Conservation (phyloP, 2,888 invertebrate genomes). For the Apamea crenata region DNA sequence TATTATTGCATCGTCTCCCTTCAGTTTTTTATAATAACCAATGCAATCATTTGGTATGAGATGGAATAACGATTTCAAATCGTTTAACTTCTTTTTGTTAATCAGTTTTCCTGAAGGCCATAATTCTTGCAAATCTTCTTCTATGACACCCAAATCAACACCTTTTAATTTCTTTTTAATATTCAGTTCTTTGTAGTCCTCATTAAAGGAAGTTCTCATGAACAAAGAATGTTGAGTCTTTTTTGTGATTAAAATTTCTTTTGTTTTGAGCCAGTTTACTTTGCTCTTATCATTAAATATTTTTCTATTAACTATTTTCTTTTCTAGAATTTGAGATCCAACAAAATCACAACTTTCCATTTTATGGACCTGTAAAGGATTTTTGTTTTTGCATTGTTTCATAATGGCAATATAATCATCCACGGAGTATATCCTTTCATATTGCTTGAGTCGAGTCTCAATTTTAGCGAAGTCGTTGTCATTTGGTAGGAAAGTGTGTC, state of each 20-base stretch:
- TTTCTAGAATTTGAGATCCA: slow-evolving; percentile 37
- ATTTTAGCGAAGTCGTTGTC: slow-evolving; percentile 41
- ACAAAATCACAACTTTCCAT: slow-evolving; percentile 39
- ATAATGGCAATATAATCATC: slow-evolving; percentile 40
- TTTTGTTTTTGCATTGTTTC: slow-evolving; percentile 31
- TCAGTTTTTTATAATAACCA: slow-evolving; percentile 38
- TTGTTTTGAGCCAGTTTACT: slow-evolving; percentile 14
- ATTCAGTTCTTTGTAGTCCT: slow-evolving; percentile 33
- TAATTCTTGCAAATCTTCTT: slow-evolving; percentile 43
- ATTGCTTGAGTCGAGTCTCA: slow-evolving; percentile 48
- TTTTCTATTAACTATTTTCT: slow-evolving; percentile 10
- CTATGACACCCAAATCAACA: slow-evolving; percentile 33
- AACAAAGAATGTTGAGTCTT: slow-evolving; percentile 42
- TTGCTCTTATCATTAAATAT: slow-evolving; percentile 18
- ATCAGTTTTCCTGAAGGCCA: slow-evolving; percentile 33
- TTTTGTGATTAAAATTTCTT: slow-evolving; percentile 35
- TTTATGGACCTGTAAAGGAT: slow-evolving; percentile 32
- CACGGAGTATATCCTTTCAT: slow-evolving; percentile 46
- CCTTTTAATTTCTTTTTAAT: slow-evolving; percentile 36
- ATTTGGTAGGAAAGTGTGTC: slow-evolving; percentile 33
- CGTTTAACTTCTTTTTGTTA: slow-evolving; percentile 39
- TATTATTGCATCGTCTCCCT: slow-evolving; percentile 43
- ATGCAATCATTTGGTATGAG: slow-evolving; percentile 40
- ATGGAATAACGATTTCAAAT: slow-evolving; percentile 44
- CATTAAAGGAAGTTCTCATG: slow-evolving; percentile 44